Evolutionary conservation across 2,113 vertebrate species (phyloP), one percentile per base, ranked within the genome.

Genomic region (Varanus komodoensis): DNA sequence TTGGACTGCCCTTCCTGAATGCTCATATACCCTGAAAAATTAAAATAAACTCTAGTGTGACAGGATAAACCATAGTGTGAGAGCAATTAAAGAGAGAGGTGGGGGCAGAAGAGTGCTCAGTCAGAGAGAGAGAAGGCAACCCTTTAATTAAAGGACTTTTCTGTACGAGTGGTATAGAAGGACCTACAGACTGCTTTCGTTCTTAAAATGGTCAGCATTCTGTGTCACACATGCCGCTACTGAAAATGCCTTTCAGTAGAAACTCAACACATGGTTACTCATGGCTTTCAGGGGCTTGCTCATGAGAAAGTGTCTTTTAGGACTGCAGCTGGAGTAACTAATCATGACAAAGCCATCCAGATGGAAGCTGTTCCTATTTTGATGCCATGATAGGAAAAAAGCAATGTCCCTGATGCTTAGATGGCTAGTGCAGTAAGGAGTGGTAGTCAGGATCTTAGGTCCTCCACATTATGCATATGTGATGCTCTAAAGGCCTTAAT

Each of bases 1-100:
- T 87, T 23, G 8, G 96, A 93, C 85, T 95, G 95, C 94, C 89
- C 93, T 5, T 92, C 96, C 94, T 93, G 89, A 94, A 92, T 50
- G 0, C 74, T 83, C 90, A 54, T 78, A 75, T 29, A 79, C 67
- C 87, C 91, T 3, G 12, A 85, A 0, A 1, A 94, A 89, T 84
- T 84, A 38, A 93, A 91, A 93, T 89, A 91, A 93, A 91, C 87
- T 89, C 0, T 82, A 82, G 78, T 77, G 32, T 73, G 91, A 71
- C 57, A 75, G 86, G 89, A 95, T 23, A 44, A 44, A 44, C 38
- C 38, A 44, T 44, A 44, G 90, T 87, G 94, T 48, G 73, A 44
- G 80, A 83, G 86, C 87, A 95, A 95, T 94, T 92, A 73, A 81
- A 93, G 90, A 61, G 14, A n/a, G 61, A 38, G 61, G 61, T 64